phyloP scores from a whole-genome alignment of 2,113 vertebrate species.

The Charadrius vociferus region DNA sequence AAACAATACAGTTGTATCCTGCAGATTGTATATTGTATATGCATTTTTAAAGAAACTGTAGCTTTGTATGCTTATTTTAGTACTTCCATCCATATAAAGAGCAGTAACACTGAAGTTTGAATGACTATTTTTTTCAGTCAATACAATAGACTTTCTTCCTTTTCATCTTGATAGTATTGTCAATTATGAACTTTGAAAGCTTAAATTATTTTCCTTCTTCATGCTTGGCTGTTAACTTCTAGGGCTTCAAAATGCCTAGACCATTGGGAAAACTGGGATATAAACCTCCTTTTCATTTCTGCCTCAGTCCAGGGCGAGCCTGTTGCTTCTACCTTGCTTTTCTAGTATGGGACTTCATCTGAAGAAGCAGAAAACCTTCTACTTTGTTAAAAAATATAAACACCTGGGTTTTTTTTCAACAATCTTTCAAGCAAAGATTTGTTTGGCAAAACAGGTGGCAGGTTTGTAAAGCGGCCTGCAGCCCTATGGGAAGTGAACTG shows the following conservation, averaged over 20 bases:
- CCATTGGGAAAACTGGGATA: background rate
- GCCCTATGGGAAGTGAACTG: background rate
- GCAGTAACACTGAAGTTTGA: background rate
- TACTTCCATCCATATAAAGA: slow-evolving; percentile 44
- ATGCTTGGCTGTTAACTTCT: background rate
- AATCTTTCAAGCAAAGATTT: background rate
- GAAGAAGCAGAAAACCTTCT: background rate
- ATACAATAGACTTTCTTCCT: slow-evolving; percentile 42
- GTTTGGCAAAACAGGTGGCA: background rate
- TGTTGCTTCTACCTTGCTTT: background rate
- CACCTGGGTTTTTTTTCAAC: background rate
- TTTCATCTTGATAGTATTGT: slow-evolving; percentile 33
- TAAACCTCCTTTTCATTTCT: background rate
- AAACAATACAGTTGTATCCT: slow-evolving; percentile 29
- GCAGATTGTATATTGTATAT: slow-evolving; percentile 26
- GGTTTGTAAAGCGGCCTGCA: background rate
- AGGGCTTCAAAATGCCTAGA: background rate
- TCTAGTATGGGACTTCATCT: background rate
- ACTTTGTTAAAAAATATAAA: background rate
- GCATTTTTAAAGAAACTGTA: slow-evolving; percentile 7
- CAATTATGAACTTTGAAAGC: slow-evolving; percentile 6
- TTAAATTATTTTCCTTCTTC: background rate
- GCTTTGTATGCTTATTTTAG: slow-evolving; percentile 65
- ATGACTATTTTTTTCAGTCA: slow-evolving; percentile 38
- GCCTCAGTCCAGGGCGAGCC: background rate